Evolutionary conservation across 1,140 invertebrate genomes (phyloP).

Genomic region (Tetramorium simillimum): DNA sequence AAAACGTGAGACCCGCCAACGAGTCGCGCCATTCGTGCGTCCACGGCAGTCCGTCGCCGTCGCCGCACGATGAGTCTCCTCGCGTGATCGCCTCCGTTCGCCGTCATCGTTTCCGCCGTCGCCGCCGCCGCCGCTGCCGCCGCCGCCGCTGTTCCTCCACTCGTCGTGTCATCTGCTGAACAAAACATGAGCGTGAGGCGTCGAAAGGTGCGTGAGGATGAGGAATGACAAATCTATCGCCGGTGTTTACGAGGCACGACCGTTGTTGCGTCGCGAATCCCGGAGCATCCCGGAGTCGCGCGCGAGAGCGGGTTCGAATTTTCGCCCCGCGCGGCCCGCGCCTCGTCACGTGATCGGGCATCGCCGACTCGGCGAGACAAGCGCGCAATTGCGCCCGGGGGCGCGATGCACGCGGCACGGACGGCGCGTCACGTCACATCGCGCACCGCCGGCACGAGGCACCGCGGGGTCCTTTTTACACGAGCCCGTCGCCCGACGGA

Average conservation of each 20-base stretch:
- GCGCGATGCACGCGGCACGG: background rate
- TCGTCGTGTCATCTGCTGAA: background rate
- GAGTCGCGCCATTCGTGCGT: background rate
- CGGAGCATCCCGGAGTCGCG: no score
- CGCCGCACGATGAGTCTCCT: background rate
- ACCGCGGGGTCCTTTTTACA: background rate
- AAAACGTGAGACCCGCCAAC: background rate
- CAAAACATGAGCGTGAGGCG: constrained; percentile 33
- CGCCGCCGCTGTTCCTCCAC: no score
- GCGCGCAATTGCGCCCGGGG: background rate
- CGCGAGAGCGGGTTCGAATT: background rate
- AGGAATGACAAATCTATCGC: background rate
- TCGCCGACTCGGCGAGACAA: background rate
- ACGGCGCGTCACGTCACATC: background rate
- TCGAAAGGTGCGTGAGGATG: constrained; percentile 40
- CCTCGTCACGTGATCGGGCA: background rate
- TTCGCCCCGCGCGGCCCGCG: background rate
- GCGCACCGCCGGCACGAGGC: no score
- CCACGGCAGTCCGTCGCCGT: background rate
- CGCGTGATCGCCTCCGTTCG: background rate
- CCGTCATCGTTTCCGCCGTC: background rate
- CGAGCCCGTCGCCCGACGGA: background rate
- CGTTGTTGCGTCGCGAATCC: no score
- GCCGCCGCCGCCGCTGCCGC: no score
- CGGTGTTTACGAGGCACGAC: no score